Conservation (phyloP, 2,888 invertebrate genomes). For the Cordilura impudica region DNA sequence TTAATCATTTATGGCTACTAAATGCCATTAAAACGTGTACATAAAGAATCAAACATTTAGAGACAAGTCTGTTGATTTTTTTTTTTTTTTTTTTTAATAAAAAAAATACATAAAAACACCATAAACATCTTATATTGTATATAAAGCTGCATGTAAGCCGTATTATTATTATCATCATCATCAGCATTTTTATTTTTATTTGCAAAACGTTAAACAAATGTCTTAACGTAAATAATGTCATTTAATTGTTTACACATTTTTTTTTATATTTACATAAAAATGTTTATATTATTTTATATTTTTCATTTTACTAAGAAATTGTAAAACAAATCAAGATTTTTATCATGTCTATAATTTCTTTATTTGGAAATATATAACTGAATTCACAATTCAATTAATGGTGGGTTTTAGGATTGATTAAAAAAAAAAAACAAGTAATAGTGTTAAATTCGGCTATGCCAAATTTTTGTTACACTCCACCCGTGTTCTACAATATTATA, state of each 20-base stretch:
- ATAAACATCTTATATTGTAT: conserved; percentile 25
- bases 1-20: conserved; percentile 26
- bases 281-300: not conserved
- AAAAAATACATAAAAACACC: conserved; percentile 38
- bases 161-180: not conserved
- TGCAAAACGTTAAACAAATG: conserved; percentile 26
- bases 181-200: conserved; percentile 21
- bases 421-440: too few relatives aligned
- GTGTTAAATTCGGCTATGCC: too few relatives aligned
- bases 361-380: too few relatives aligned
- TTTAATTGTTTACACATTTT: conserved; percentile 2
- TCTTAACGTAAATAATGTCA: conserved; percentile 35
- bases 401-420: too few relatives aligned
- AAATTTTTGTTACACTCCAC: too few relatives aligned
- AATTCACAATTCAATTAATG: too few relatives aligned
- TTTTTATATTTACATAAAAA: not conserved
- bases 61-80: conserved; percentile 37
- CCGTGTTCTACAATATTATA: too few relatives aligned
- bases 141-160: not conserved
- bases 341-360: too few relatives aligned
- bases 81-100: conserved; percentile 2
- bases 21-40: conserved; percentile 50
- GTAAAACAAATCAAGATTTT: too few relatives aligned
- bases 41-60: conserved; percentile 34
- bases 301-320: too few relatives aligned